Percentiles rank a stretch among this genome's conserved stretches.
Evolutionary conservation across 2,888 invertebrate species (phyloP).

Genomic region (Trimorus sp.): DNA sequence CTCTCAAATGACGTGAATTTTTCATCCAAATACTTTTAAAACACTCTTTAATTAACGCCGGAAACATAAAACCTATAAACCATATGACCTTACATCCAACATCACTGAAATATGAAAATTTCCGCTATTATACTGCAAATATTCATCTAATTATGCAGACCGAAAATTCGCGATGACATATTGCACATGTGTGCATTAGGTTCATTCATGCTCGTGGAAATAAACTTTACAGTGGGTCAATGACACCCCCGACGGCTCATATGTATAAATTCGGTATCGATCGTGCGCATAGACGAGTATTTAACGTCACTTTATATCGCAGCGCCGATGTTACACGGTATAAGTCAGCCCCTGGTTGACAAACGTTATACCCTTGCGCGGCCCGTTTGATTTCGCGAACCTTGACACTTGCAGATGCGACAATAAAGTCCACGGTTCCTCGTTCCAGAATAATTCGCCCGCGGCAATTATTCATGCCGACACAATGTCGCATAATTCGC

Average conservation of each 20-base stretch:
- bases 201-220: slow-evolving; percentile 29
- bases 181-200: slow-evolving; percentile 6
- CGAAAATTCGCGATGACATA: too few species aligned
- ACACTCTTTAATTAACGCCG: too few species aligned
- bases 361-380: slow-evolving; percentile 16
- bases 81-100: too few species aligned
- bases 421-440: neutral
- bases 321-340: slow-evolving; percentile 12
- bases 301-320: slow-evolving; percentile 16
- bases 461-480: too few species aligned
- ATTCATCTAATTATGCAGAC: too few species aligned
- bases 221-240: slow-evolving; percentile 35
- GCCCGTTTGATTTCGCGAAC: slow-evolving; percentile 21
- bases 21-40: too few species aligned
- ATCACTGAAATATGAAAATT: too few species aligned
- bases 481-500: too few species aligned
- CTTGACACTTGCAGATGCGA: slow-evolving; percentile 16
- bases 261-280: slow-evolving; percentile 10
- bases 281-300: slow-evolving; percentile 4
- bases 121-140: too few species aligned
- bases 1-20: too few species aligned
- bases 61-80: too few species aligned
- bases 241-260: slow-evolving; percentile 4
- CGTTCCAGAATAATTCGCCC: too few species aligned
- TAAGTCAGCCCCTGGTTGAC: slow-evolving; percentile 16